Evolutionary conservation across 2,888 invertebrate species (phyloP).

Genomic region (Dioctria linearis): DNA sequence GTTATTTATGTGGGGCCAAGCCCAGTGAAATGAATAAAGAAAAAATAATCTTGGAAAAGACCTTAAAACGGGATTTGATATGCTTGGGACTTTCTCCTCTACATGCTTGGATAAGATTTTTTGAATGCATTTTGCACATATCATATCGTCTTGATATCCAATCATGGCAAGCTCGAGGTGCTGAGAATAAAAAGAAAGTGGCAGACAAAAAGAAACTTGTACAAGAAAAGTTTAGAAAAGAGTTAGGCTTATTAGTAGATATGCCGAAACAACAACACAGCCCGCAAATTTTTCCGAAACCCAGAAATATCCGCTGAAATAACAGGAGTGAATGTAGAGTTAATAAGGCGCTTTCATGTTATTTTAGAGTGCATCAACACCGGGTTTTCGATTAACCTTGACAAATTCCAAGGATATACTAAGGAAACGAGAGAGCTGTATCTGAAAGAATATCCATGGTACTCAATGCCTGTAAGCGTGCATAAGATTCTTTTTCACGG

Average conservation of each 20-base stretch:
- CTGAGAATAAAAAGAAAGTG: constrained; percentile 35
- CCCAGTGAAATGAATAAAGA: too few relatives aligned
- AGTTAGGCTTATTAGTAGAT: constrained; percentile 33
- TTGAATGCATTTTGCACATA: too few relatives aligned
- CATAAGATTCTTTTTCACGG: constrained; percentile 58
- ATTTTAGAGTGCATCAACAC: constrained; percentile 14
- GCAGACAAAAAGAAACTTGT: constrained; percentile 25
- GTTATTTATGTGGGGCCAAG: too few relatives aligned
- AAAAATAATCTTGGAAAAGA: too few relatives aligned
- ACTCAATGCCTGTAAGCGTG: constrained; percentile 5
- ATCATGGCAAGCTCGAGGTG: not conserved
- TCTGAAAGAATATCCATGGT: not conserved
- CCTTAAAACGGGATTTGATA: too few relatives aligned
- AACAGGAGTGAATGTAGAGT: constrained; percentile 38
- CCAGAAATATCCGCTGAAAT: constrained; percentile 36
- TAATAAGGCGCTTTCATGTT: constrained; percentile 20
- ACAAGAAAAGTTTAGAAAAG: constrained; percentile 29
- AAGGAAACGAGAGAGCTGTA: not conserved
- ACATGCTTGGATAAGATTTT: too few relatives aligned
- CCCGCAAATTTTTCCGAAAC: constrained; percentile 42
- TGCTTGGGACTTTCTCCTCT: too few relatives aligned
- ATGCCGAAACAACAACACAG: constrained; percentile 35
- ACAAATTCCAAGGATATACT: not conserved
- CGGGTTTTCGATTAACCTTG: constrained; percentile 3
- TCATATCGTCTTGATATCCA: constrained; percentile 20